Evolutionary conservation across 2,888 invertebrate genomes (phyloP).

Genomic region (Hydropsyche betteni): DNA sequence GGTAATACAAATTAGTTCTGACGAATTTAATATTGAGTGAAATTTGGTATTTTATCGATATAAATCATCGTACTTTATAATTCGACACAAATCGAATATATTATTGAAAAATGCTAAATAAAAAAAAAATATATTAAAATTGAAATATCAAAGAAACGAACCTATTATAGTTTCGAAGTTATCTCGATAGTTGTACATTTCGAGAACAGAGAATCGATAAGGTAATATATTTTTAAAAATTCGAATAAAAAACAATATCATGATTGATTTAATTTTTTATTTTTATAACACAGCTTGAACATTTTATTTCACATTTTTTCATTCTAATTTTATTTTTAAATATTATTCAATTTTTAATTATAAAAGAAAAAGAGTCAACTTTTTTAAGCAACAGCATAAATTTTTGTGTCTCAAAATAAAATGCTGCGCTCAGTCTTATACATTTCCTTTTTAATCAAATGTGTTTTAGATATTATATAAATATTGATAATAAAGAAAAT

Average conservation of each 20-base stretch:
- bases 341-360: constrained; percentile 25
- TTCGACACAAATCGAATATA: too few relatives aligned
- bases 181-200: too few relatives aligned
- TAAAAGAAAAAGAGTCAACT: constrained; percentile 30
- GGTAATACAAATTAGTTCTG: too few relatives aligned
- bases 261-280: constrained; percentile 31
- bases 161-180: too few relatives aligned
- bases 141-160: too few relatives aligned
- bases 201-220: too few relatives aligned
- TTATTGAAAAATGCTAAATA: too few relatives aligned
- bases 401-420: constrained; percentile 24
- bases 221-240: too few relatives aligned
- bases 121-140: too few relatives aligned
- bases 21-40: too few relatives aligned
- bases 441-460: constrained; percentile 30
- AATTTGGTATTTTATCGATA: too few relatives aligned
- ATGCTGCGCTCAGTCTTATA: constrained; percentile 50
- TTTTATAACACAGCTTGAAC: constrained; percentile 25
- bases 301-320: constrained; percentile 31
- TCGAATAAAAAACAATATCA: background rate
- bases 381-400: constrained; percentile 39
- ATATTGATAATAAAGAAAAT: constrained; percentile 19
- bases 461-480: background rate
- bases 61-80: too few relatives aligned
- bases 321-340: constrained; percentile 9